Conservation (phyloP, 2,888 invertebrate genomes). For the Cetonia aurata region DNA sequence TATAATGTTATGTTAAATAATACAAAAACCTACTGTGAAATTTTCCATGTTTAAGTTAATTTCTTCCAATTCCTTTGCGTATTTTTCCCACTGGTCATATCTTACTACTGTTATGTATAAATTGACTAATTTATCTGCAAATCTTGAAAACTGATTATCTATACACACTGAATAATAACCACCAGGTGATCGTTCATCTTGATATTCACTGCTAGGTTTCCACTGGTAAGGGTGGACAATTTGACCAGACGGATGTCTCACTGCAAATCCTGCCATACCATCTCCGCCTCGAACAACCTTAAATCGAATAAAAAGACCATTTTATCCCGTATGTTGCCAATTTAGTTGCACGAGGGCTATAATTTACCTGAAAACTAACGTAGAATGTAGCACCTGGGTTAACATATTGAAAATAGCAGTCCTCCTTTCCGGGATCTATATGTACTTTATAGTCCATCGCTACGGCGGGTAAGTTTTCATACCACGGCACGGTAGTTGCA, state of each 20-base stretch:
- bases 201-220: conserved; percentile 90
- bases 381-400: conserved; percentile 93
- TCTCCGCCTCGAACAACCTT: conserved; percentile 94
- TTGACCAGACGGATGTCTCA: conserved; percentile 86
- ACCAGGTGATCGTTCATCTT: conserved; percentile 83
- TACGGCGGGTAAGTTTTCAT: conserved; percentile 89
- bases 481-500: conserved; percentile 78
- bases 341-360: background rate
- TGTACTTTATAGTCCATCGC: conserved; percentile 97
- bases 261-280: conserved; percentile 93
- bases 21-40: conserved; percentile 81
- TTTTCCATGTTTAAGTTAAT: conserved; percentile 90
- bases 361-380: conserved; percentile 89
- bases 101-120: conserved; percentile 91
- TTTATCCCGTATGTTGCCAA: background rate
- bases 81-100: conserved; percentile 94
- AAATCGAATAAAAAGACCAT: conserved; percentile 47
- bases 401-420: conserved; percentile 95
- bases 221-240: conserved; percentile 92
- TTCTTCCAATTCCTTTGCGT: conserved; percentile 89
- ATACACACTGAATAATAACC: conserved; percentile 93
- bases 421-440: conserved; percentile 94
- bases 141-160: conserved; percentile 93
- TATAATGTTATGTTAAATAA: conserved; percentile 1
- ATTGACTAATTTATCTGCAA: conserved; percentile 90